Percentiles rank a stretch among this genome's conserved stretches.
These are phyloP conservation scores for Heliocidaris tuberculata DNA, from an alignment of 35 echinoderm and acorn worm genomes.

Conservation along the genomic window DNA sequence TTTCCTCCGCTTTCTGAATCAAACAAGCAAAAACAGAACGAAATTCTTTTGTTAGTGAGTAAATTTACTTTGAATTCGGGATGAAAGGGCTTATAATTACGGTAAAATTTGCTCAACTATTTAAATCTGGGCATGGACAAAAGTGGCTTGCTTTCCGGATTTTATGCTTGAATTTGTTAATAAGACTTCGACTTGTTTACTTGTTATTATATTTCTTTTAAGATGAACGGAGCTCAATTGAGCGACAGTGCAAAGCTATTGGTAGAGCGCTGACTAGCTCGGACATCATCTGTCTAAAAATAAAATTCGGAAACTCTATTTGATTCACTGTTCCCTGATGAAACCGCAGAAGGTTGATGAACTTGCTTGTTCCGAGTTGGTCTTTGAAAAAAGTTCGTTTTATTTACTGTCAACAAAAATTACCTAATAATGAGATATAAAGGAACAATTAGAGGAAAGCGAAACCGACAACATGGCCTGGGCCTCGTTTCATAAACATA, in stretches of 20 bases:
- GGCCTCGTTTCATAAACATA: no score
- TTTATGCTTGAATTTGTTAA: not conserved
- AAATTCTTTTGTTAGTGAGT: not conserved
- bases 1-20: not conserved
- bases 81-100: not conserved
- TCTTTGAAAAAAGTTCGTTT: not conserved
- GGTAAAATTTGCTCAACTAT: not conserved
- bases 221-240: not conserved
- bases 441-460: no score
- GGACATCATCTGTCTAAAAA: not conserved
- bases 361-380: not conserved
- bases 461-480: no score
- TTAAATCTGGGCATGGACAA: not conserved
- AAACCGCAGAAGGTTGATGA: not conserved
- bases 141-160: not conserved
- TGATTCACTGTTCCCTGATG: not conserved
- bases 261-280: not conserved
- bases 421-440: no score
- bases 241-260: not conserved
- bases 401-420: no score
- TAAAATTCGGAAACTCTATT: not conserved
- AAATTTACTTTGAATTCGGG: not conserved
- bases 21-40: not conserved
- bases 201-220: not conserved
- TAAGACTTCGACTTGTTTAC: not conserved